Base-by-base conservation (phyloP, 2,797 vertebrate species). In the Oreonectes daqikongensis region DNA sequence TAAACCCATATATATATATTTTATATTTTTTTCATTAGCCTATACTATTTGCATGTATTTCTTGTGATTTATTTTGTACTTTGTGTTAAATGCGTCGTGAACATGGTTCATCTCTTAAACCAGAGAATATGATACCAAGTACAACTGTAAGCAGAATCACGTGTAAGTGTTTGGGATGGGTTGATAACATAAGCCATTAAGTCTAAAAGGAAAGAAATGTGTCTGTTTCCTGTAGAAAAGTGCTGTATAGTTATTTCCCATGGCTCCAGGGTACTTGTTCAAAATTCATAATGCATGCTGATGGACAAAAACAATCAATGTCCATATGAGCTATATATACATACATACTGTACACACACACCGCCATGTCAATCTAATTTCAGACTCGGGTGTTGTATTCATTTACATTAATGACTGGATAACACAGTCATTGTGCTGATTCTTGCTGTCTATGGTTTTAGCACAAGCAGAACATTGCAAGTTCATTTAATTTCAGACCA, bases 141-240 rank as follows among this genome's bases (percentile, higher is more conserved):
- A 48, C 50, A 70, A 70, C 20, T 79, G 72, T 80, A 84, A 79
- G 63, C 35, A 80, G 53, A 80, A 66, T 69, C 76, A 61, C 11
- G 24, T 57, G 35, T 63, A 69, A 83, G 75, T 76, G 76, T 79
- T 72, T 68, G 65, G 15, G 44, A 77, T 44, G 40, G 52, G 22
- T 8, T 48, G 72, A 76, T 82, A 70, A 77, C 59, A 28, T 20
- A 32, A 24, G 32, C 69, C 66, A 71, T 81, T 77, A 84, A 66
- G 70, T 38, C 8, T 55, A 30, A 44, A 40, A 52, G 55, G 38
- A 69, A 79, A 72, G 12, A 18, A 65, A 17, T 22, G n/a, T 26
- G n/a, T 46, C 35, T 20, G 6, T 65, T 81, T 76, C 57, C 72
- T 77, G 65, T 40, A 17, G 35, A 69, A 77, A 80, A 78, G 63